phyloP scores from a whole-genome alignment of 2,797 vertebrate species.

The Hybognathus amarus region DNA sequence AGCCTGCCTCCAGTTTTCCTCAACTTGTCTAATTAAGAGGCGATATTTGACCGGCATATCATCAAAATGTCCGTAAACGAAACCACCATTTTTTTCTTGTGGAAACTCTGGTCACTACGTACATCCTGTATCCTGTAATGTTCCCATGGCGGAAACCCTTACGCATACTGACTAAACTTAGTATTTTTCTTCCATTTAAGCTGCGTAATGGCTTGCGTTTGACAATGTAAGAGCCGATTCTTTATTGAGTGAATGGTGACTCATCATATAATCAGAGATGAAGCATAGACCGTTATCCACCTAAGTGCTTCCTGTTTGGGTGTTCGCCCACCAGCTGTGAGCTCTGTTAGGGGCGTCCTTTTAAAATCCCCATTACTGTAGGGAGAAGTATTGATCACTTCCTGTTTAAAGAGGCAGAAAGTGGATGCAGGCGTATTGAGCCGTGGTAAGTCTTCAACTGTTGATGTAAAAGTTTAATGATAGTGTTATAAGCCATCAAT shows the following conservation, averaged over 20 bases:
- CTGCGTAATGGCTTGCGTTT: background rate
- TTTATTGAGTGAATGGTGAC: slow-evolving; percentile 24
- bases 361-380: slow-evolving; percentile 37
- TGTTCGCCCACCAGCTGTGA: slow-evolving; percentile 30
- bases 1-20: too few relatives aligned
- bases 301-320: slow-evolving; percentile 51
- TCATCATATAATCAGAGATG: slow-evolving; percentile 39
- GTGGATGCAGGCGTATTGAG: slow-evolving; percentile 26
- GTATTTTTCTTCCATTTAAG: background rate
- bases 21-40: too few relatives aligned
- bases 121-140: background rate
- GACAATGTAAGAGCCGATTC: slow-evolving; percentile 8
- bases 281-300: slow-evolving; percentile 27
- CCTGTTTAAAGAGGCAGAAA: slow-evolving; percentile 37
- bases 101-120: background rate
- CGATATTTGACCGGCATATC: too few relatives aligned
- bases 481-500: background rate
- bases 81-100: too few relatives aligned
- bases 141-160: background rate
- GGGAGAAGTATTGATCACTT: slow-evolving; percentile 45
- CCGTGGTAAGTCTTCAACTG: background rate
- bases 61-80: too few relatives aligned
- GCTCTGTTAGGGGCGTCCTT: slow-evolving; percentile 29
- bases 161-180: background rate
- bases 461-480: slow-evolving; percentile 11